A percentile compares a stretch with the other conserved stretches of the same genome.
Evolutionary conservation across 2,797 vertebrate species (phyloP).

Genomic region (Mycteria americana): DNA sequence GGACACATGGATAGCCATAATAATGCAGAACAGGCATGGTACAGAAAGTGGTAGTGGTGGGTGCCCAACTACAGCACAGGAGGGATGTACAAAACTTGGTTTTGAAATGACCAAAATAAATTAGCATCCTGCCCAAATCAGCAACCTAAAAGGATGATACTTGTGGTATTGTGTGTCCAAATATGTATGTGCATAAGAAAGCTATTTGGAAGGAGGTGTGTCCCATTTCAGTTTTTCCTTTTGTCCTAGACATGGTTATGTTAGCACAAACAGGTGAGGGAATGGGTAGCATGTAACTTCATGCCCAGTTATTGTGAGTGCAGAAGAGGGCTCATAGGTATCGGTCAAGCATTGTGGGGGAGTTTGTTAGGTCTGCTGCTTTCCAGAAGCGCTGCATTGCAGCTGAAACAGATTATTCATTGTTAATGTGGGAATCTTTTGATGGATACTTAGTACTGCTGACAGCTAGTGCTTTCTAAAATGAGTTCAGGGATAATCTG

Average conservation of each 20-base stretch:
- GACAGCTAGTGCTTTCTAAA: background rate
- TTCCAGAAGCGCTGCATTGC: background rate
- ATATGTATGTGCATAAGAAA: background rate
- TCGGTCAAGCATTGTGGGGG: no score
- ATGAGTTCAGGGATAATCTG: background rate
- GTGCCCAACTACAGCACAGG: background rate
- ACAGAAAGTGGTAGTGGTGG: no score
- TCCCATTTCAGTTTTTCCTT: background rate
- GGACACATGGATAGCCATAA: background rate
- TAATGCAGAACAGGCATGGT: background rate
- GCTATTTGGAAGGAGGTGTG: background rate
- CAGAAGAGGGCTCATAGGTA: accelerated
- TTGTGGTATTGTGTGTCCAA: background rate
- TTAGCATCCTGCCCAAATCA: background rate
- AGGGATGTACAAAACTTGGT: background rate
- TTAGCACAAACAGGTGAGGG: background rate
- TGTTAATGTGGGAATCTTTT: background rate
- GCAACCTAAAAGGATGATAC: background rate
- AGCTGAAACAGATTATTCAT: background rate
- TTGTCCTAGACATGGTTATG: background rate
- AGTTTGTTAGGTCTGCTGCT: background rate
- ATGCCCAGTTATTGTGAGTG: background rate
- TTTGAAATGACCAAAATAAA: background rate
- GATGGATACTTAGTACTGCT: background rate
- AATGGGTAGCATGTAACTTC: background rate